Evolutionary conservation across 2,888 invertebrate species (phyloP).

Genomic region (Altica lythri): DNA sequence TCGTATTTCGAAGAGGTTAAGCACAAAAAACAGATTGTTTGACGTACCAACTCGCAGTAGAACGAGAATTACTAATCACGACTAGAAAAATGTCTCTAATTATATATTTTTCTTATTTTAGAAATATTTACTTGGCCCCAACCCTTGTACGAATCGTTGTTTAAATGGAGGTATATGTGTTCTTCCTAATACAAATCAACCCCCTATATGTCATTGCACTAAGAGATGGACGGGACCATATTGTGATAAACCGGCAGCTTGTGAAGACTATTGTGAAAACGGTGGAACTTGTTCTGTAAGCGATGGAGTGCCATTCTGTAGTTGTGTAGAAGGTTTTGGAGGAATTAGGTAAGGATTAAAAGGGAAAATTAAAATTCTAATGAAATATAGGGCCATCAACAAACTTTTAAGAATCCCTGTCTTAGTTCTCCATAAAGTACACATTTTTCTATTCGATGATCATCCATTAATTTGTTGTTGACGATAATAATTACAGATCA

Average conservation of each 20-base stretch:
- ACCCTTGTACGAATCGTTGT: constrained; percentile 66
- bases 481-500: neutral
- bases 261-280: constrained; percentile 60
- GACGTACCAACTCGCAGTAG: no score
- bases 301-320: constrained; percentile 53
- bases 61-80: no score
- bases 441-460: no score
- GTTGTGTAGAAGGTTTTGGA: constrained; percentile 56
- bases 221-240: constrained; percentile 63
- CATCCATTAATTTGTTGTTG: no score
- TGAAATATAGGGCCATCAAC: neutral
- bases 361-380: neutral
- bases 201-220: constrained; percentile 63
- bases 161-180: constrained; percentile 65
- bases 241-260: constrained; percentile 61
- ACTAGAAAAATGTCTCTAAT: no score
- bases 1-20: no score
- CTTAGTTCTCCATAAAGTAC: neutral
- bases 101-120: constrained; percentile 36
- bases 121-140: constrained; percentile 62
- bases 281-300: constrained; percentile 60
- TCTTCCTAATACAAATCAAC: constrained; percentile 57
- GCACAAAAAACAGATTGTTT: no score
- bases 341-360: constrained; percentile 46
- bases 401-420: neutral